Base-by-base conservation (phyloP, 2,888 invertebrate genomes). In the Thyatira batis region DNA sequence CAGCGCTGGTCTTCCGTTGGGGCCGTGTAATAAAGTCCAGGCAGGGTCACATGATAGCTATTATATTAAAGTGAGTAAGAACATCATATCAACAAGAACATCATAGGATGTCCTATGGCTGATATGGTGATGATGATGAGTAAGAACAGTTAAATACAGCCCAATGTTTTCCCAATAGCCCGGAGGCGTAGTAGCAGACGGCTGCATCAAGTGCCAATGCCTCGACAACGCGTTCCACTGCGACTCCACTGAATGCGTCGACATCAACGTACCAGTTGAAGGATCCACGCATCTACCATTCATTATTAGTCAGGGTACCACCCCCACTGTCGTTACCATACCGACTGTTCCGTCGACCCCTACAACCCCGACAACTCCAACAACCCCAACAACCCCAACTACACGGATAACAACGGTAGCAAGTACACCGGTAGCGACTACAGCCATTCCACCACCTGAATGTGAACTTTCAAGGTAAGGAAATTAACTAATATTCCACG, bases 171-270 rank as follows among this genome's bases (percentile, higher is more conserved):
- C 17, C 39, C 6, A 39, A n/a, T 85, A 96, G 94, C 97, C 97
- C 0, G 95, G 96, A 17, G 94, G 94, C 51, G 92, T 95, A 0
- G 80, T 93, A 2, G 69, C 83, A 11, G 94, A 94, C 0, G 94
- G 93, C 0, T 96, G 96, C 72, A 93, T 94, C 69, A 92, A 94
- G 11, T 98, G 97, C 72, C 97, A 97, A 67, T 98, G 98, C 69
- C 88, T 96, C 6, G 93, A 96, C 73, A 97, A 97, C 83, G 92
- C 92, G 20, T 94, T 95, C 56, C 93, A 94, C 46, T 97, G 97
- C 75, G 94, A 95, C 74, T 82, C 92, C 25, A 88, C 76, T 20
- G 80, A 83, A 1, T 95, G 95, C 63, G 67, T 80, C 6, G 59
- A 69, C n/a, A 58, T 78, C n/a, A 39, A 51, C 4, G 59, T 70